A percentile compares a stretch with the other conserved stretches of the same genome.
phyloP scores from a whole-genome alignment of 2,888 invertebrate species.

The Eupithecia insigniata region DNA sequence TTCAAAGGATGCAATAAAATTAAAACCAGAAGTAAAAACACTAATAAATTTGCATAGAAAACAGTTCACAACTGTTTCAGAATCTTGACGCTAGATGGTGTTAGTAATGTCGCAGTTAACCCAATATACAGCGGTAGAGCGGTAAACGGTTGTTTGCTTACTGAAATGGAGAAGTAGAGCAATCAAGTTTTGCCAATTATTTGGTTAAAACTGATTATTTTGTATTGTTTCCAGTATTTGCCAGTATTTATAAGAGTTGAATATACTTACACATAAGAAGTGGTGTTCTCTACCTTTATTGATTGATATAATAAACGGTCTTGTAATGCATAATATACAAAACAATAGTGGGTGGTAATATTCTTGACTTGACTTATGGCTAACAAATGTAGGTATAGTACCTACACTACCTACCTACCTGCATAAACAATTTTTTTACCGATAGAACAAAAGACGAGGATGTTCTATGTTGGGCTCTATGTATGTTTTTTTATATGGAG shows the following conservation, averaged over 20 bases:
- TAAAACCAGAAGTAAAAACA: background rate
- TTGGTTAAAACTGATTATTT: constrained; percentile 17
- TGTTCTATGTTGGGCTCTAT: no score
- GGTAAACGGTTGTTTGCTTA: constrained; percentile 15
- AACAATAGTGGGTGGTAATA: no score
- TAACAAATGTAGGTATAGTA: no score
- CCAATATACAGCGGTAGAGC: background rate
- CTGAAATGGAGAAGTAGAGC: constrained; percentile 30
- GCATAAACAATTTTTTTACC: no score
- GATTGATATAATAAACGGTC: background rate
- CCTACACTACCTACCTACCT: no score
- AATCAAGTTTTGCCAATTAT: constrained; percentile 30
- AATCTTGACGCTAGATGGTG: constrained; percentile 26
- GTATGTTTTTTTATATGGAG: no score
- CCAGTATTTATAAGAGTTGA: background rate
- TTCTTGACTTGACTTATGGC: no score
- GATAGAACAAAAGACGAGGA: no score
- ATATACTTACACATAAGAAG: background rate
- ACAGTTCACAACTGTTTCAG: constrained; percentile 12
- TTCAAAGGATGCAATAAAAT: background rate
- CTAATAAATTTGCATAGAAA: constrained; percentile 2
- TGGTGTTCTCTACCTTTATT: background rate
- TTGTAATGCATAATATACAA: no score
- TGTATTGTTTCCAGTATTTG: background rate
- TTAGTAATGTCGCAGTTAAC: constrained; percentile 18